Percentiles rank a stretch among this genome's conserved stretches.
These are phyloP conservation scores for Petrocephalus sullivani DNA, from an alignment of 2,797 vertebrate genomes.

Conservation along the genomic window DNA sequence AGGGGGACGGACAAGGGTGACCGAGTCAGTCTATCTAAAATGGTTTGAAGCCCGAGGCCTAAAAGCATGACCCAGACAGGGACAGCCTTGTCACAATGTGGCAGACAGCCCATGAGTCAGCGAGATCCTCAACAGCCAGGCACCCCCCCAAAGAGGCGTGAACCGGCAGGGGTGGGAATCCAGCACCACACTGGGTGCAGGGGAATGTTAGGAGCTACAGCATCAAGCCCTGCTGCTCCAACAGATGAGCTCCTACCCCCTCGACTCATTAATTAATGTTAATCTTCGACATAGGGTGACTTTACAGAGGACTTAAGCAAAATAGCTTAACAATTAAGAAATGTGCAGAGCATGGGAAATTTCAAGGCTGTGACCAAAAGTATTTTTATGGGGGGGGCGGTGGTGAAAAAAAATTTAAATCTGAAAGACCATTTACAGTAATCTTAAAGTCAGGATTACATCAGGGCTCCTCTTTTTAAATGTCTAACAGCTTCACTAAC, in stretches of 20 bases:
- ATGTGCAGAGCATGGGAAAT: not conserved
- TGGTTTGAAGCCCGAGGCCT: constrained; percentile 24
- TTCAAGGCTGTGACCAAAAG: not conserved
- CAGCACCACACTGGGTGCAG: not conserved
- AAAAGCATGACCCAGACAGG: constrained; percentile 33
- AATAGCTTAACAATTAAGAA: not conserved
- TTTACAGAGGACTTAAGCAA: not conserved
- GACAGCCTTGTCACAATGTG: constrained; percentile 53
- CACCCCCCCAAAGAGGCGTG: not conserved
- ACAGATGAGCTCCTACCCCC: not conserved
- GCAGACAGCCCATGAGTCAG: constrained; percentile 52
- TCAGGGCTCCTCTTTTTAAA: not conserved
- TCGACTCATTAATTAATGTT: not conserved
- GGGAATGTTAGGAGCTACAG: not conserved
- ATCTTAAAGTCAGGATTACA: not conserved
- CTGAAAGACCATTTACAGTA: not conserved
- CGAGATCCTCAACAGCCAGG: constrained; percentile 34
- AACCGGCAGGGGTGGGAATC: constrained; percentile 9
- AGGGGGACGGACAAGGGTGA: not conserved
- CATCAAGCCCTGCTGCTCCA: not conserved
- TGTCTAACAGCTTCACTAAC: not conserved
- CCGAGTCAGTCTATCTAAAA: not conserved
- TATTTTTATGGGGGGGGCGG: not conserved
- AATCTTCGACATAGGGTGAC: not conserved
- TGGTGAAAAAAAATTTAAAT: not conserved